These are phyloP conservation scores for Aethina tumida DNA, from an alignment of 1,140 invertebrate genomes.

Conservation along the genomic window DNA sequence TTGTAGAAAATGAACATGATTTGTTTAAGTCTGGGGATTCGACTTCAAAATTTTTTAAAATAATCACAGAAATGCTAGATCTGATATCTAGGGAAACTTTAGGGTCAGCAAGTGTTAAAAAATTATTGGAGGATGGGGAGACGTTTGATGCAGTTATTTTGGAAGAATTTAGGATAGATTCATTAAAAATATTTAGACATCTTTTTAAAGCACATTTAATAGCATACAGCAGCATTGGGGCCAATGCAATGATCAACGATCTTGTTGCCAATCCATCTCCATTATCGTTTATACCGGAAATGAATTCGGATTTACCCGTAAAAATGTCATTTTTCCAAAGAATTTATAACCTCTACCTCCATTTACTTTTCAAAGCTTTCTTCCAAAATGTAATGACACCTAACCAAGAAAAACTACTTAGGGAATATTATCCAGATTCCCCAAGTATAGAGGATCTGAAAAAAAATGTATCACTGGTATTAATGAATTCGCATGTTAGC, in stretches of 20 bases:
- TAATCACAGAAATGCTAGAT: too few species aligned
- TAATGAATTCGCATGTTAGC: conserved; percentile 47
- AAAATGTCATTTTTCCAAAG: conserved; percentile 39
- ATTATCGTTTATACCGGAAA: conserved; percentile 31
- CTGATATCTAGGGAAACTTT: conserved; percentile 5
- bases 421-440: conserved; percentile 34
- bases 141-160: conserved; percentile 39
- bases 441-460: conserved; percentile 41
- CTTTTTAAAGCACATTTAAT: conserved; percentile 35
- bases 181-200: conserved; percentile 33
- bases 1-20: background rate
- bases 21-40: background rate
- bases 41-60: conserved; percentile 5
- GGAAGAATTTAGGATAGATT: conserved; percentile 38
- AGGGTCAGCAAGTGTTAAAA: conserved; percentile 9
- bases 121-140: conserved; percentile 26
- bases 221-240: conserved; percentile 32
- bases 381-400: conserved; percentile 19
- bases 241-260: conserved; percentile 17
- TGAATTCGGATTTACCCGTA: conserved; percentile 25
- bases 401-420: conserved; percentile 31
- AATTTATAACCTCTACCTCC: conserved; percentile 29
- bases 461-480: conserved; percentile 39
- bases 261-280: conserved; percentile 34
- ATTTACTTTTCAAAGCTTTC: conserved; percentile 23